Conservation (phyloP, 2,113 vertebrate genomes). For the Callithrix jacchus region DNA sequence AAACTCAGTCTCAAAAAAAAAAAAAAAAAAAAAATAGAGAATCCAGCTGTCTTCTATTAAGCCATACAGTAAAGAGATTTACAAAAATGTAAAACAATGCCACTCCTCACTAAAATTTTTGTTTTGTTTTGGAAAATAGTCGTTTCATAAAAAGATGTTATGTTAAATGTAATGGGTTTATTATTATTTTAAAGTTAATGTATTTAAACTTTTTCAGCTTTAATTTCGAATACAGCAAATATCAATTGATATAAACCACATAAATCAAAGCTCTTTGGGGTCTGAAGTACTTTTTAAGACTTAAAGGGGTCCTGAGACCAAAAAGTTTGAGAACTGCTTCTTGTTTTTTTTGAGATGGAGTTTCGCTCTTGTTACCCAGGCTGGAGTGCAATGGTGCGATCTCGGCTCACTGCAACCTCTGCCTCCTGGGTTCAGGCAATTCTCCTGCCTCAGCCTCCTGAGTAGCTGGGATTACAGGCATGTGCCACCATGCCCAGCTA, state of each 20-base stretch:
- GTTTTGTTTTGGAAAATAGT: constrained; percentile 32
- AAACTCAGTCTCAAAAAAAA: no score
- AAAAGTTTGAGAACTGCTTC: neutral
- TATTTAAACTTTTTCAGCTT: constrained; percentile 25
- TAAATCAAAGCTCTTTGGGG: constrained; percentile 24
- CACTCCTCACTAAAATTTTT: constrained; percentile 19
- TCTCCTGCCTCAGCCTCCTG: no score
- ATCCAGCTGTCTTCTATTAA: constrained; percentile 56
- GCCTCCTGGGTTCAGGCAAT: no score
- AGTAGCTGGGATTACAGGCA: no score
- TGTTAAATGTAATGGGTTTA: constrained; percentile 5
- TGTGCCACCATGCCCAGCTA: no score
- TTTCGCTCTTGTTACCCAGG: no score
- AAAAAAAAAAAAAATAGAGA: neutral
- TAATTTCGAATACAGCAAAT: constrained; percentile 45
- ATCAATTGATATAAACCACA: constrained; percentile 4
- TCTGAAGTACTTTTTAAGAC: constrained; percentile 33
- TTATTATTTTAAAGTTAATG: constrained; percentile 44
- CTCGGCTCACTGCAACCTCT: no score
- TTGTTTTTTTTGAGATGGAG: no score
- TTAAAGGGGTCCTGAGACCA: neutral
- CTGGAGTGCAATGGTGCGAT: no score
- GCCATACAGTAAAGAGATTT: constrained; percentile 39
- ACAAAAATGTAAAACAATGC: constrained; percentile 40
- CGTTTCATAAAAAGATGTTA: constrained; percentile 15